Percentiles rank a stretch among this genome's conserved stretches.
phyloP scores from a whole-genome alignment of 2,113 vertebrate species.

The Gallinago media region DNA sequence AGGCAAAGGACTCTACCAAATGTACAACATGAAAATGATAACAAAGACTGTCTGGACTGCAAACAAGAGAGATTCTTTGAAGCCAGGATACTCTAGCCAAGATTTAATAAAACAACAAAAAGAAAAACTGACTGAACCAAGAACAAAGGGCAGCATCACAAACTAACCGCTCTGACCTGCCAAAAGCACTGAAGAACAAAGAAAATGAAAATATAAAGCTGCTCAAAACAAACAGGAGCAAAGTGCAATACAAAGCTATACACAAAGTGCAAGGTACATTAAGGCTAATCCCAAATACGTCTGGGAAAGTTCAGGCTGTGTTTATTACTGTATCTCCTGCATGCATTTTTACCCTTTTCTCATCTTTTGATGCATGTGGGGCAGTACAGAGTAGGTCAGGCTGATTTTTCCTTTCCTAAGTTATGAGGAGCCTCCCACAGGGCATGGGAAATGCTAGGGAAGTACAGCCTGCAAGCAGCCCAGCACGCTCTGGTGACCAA shows the following conservation, averaged over 20 bases:
- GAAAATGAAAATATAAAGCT: constrained; percentile 26
- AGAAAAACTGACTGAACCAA: constrained; percentile 16
- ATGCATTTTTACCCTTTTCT: background rate
- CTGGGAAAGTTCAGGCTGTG: background rate
- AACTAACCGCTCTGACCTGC: background rate
- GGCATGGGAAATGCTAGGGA: background rate
- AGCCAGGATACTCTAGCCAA: background rate
- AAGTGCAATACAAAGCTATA: background rate
- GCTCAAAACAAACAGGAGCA: constrained; percentile 32
- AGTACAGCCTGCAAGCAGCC: background rate
- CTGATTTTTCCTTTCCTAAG: background rate
- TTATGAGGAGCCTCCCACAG: background rate
- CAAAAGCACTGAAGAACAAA: constrained; percentile 26
- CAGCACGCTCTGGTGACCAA: background rate
- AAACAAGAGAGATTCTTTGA: constrained; percentile 23
- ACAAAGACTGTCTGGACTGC: constrained; percentile 3
- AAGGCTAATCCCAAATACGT: background rate
- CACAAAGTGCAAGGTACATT: background rate
- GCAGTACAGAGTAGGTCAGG: background rate
- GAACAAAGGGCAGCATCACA: constrained; percentile 26
- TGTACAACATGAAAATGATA: background rate
- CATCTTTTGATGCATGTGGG: background rate
- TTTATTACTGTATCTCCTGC: background rate
- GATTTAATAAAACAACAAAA: constrained; percentile 55
- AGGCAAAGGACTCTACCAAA: background rate